Evolutionary conservation across 2,113 vertebrate species (phyloP), one percentile per base, ranked within the genome.

Genomic region (Salvelinus namaycush): DNA sequence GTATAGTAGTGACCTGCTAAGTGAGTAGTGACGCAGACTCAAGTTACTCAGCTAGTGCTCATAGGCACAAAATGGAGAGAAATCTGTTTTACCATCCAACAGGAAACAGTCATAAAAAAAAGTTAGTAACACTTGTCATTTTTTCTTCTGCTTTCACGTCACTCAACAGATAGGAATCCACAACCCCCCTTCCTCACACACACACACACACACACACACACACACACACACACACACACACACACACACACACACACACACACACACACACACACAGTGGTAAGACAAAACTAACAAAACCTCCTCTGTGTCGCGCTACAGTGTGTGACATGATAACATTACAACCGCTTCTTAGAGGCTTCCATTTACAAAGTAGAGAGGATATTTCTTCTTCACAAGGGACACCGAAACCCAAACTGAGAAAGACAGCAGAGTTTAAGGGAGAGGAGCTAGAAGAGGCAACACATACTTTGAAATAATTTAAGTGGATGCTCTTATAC

Each of bases 41-140:
- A 62, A 62, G 59, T 22, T 22, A 62, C 18, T n/a, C n/a, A 62
- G 59, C 59, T 62, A 62, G 59, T 62, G 59, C 59, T 62, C n/a
- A 62, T n/a, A 62, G 59, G 13, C 39, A 44, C 39, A 44, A 44
- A 24, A 20, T n/a, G 5, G 59, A 22, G 59, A 62, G 1, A 62
- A 22, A 62, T 62, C 0, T 24, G n/a, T 24, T n/a, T 22, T 62
- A 22, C n/a, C 18, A 8, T 62, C n/a, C 16, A 62, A 62, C 20
- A 62, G 59, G 59, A 62, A 62, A 62, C 59, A n/a, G 59, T 62
- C 59, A 24, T 62, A 62, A 62, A n/a, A 22, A 22, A 62, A 14
- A 34, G 34, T 34, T 5, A 20, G 57, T 11, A 60, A 7, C n/a
- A 22, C n/a, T 24, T 62, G 8, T 0, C n/a, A 7, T 24, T 24